phyloP scores from a whole-genome alignment of 2,888 invertebrate species.

The Temnothorax ravouxi region DNA sequence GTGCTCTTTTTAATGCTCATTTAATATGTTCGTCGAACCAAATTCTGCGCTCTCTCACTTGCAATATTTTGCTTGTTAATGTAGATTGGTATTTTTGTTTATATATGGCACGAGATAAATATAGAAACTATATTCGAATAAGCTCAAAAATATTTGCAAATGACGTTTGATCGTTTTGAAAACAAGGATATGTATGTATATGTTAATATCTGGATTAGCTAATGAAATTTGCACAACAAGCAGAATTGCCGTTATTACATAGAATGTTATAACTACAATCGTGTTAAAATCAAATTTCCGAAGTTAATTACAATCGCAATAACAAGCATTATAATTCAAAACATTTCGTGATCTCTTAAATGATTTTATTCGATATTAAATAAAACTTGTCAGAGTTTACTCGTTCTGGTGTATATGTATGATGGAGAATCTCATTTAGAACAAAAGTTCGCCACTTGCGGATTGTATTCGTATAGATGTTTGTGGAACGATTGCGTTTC shows the following conservation, averaged over 20 bases:
- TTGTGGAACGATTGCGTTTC: constrained; percentile 21
- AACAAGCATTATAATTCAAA: background rate
- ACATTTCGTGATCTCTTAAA: constrained; percentile 5
- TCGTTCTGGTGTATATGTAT: background rate
- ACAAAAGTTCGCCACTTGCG: constrained; percentile 21
- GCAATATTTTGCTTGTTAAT: constrained; percentile 8
- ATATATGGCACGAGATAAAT: background rate
- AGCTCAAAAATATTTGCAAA: background rate
- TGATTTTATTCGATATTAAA: background rate
- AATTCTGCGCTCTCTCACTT: background rate
- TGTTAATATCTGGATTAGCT: constrained; percentile 20
- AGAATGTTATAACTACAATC: background rate
- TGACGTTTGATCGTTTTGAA: background rate
- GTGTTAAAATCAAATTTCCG: background rate
- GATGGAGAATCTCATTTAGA: background rate
- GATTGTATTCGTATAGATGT: constrained; percentile 19
- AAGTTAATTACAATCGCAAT: background rate
- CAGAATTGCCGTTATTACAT: background rate
- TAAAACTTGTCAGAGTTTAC: background rate
- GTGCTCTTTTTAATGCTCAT: constrained; percentile 3
- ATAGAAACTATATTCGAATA: background rate
- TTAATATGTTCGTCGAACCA: background rate
- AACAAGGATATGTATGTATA: background rate
- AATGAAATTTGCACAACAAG: constrained; percentile 12
- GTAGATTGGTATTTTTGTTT: background rate